Percentiles rank a stretch among this genome's conserved stretches.
Conservation (phyloP, 2,888 invertebrate genomes). For the Lamproptera curius region DNA sequence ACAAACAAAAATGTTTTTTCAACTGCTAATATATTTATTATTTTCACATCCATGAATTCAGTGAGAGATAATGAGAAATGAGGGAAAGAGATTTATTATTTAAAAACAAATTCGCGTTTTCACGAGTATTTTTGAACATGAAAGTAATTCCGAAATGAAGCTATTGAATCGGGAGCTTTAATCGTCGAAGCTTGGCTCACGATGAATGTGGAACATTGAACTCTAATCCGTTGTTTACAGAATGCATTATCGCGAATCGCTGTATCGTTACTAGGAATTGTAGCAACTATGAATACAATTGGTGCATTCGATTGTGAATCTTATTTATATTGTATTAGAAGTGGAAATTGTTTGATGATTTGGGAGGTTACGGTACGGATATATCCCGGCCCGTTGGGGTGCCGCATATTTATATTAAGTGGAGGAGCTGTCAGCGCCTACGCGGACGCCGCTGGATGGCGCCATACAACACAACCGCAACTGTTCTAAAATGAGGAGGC, state of each 20-base stretch:
- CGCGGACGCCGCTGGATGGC: conserved; percentile 66
- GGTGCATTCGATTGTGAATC: conserved; percentile 49
- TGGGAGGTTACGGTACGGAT: conserved; percentile 51
- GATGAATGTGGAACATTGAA: conserved; percentile 34
- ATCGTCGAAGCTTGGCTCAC: background rate
- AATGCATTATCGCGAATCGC: conserved; percentile 32
- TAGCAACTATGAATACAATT: conserved; percentile 31
- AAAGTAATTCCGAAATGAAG: conserved; percentile 32
- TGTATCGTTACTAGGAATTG: conserved; percentile 32
- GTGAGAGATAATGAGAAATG: no score
- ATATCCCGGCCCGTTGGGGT: conserved; percentile 66
- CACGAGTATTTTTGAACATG: conserved; percentile 33
- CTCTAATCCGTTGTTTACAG: conserved; percentile 34
- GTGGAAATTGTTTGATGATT: conserved; percentile 51
- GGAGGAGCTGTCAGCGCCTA: conserved; percentile 74
- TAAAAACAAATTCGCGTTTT: no score
- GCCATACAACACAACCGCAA: conserved; percentile 51
- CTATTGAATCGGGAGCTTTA: background rate
- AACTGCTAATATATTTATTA: no score
- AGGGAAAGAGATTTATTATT: no score
- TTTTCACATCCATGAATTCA: no score
- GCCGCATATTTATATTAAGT: conserved; percentile 76
- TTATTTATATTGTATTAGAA: conserved; percentile 58
- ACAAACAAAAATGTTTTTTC: no score
- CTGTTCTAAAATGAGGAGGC: conserved; percentile 22